Evolutionary conservation across 37 sponge, comb jelly and placozoan genomes (phyloP).

Genomic region (Crambe crambe): DNA sequence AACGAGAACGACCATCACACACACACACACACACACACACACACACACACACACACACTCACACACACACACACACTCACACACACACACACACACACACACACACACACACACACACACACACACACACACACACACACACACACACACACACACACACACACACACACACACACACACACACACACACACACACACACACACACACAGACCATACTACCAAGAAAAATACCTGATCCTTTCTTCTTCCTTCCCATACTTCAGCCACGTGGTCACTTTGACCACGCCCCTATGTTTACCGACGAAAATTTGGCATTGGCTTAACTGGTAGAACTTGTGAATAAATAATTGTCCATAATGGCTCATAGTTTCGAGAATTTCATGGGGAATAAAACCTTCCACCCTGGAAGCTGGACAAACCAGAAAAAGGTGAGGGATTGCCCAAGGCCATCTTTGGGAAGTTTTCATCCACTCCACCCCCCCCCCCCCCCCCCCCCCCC

Average conservation of each 20-base stretch:
- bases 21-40: not conserved
- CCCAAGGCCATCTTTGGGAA: no score
- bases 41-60: not conserved
- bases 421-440: slow-evolving; percentile 8
- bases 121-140: not conserved
- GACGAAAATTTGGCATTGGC: not conserved
- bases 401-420: slow-evolving; percentile 40
- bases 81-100: not conserved
- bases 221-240: not conserved
- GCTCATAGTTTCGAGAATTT: slow-evolving; percentile 17
- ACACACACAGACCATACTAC: not conserved
- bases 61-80: not conserved
- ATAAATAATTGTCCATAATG: not conserved
- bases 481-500: not conserved
- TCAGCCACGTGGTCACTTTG: not conserved
- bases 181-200: not conserved
- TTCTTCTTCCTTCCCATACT: slow-evolving; percentile 4
- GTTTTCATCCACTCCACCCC: no score
- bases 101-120: not conserved
- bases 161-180: not conserved
- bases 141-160: not conserved
- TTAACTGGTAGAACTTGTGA: not conserved
- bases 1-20: not conserved
- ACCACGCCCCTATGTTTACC: not conserved
- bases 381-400: slow-evolving; percentile 42